Evolutionary conservation across 2,888 invertebrate genomes (phyloP).

Genomic region (Patella pellucida): DNA sequence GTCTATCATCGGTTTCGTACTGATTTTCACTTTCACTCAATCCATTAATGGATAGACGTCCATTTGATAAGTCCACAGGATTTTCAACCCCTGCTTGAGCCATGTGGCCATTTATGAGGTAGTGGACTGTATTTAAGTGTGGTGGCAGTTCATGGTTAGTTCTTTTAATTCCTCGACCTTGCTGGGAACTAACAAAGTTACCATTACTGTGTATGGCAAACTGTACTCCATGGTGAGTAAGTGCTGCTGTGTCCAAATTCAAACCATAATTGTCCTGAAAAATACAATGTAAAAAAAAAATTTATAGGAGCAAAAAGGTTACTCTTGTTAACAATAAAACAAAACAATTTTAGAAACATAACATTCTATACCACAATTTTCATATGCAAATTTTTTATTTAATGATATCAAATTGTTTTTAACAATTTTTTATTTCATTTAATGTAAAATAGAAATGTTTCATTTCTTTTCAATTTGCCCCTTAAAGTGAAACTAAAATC

Average conservation of each 20-base stretch:
- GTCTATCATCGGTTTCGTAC: conserved; percentile 13
- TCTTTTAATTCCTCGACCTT: conserved; percentile 38
- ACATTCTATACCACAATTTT: no score
- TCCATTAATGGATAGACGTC: conserved; percentile 14
- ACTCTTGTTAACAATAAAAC: no score
- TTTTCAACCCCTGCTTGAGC: conserved; percentile 51
- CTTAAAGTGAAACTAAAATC: no score
- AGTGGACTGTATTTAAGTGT: conserved; percentile 19
- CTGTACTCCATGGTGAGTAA: conserved; percentile 39
- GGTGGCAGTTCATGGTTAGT: conserved; percentile 33
- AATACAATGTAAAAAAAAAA: not conserved
- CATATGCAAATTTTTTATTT: no score
- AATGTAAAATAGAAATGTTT: no score
- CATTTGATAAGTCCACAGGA: conserved; percentile 61
- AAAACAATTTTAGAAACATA: no score
- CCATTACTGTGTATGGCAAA: conserved; percentile 38
- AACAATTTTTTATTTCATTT: no score
- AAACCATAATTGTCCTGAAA: conserved; percentile 28
- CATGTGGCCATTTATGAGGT: conserved; percentile 52
- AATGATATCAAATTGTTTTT: no score
- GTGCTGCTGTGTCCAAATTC: conserved; percentile 27
- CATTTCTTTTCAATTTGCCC: no score
- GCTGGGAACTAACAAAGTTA: conserved; percentile 37
- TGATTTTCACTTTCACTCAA: conserved; percentile 6
- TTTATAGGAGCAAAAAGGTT: no score